phyloP scores from a whole-genome alignment of 2,113 vertebrate species.

The Fulmarus glacialis region DNA sequence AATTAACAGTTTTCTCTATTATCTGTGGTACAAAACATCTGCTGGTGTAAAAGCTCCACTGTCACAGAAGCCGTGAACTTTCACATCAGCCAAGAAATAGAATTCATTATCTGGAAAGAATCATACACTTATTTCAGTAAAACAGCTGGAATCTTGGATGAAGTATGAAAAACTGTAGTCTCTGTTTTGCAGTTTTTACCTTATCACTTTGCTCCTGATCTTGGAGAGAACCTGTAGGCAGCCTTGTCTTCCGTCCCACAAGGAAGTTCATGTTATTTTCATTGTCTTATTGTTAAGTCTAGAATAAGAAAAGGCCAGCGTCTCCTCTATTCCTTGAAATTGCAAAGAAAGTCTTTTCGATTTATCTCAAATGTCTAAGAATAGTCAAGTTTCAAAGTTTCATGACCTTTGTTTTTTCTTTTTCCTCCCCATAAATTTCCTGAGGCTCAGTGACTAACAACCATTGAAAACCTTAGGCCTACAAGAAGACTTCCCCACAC shows the following conservation, averaged over 20 bases:
- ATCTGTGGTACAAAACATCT: not conserved
- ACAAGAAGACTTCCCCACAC: not conserved
- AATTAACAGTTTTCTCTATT: not conserved
- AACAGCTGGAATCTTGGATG: not conserved
- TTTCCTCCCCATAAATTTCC: not conserved
- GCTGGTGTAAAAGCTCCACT: not conserved
- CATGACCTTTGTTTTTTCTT: not conserved
- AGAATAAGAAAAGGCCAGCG: not conserved
- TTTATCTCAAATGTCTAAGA: not conserved
- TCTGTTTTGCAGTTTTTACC: not conserved
- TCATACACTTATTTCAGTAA: not conserved
- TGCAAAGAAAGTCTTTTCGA: not conserved
- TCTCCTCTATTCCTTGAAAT: not conserved
- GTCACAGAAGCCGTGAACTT: not conserved
- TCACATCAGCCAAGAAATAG: not conserved
- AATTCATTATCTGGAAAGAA: too few species aligned
- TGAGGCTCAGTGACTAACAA: not conserved
- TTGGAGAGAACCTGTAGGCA: not conserved
- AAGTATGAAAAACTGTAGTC: not conserved
- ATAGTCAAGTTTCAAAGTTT: not conserved
- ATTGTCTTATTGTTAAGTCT: not conserved
- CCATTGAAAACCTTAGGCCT: not conserved
- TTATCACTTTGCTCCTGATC: not conserved
- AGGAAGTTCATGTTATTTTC: not conserved
- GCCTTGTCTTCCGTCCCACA: not conserved